Evolutionary conservation across 2,888 invertebrate genomes (phyloP).

Genomic region (Tholera decimalis): DNA sequence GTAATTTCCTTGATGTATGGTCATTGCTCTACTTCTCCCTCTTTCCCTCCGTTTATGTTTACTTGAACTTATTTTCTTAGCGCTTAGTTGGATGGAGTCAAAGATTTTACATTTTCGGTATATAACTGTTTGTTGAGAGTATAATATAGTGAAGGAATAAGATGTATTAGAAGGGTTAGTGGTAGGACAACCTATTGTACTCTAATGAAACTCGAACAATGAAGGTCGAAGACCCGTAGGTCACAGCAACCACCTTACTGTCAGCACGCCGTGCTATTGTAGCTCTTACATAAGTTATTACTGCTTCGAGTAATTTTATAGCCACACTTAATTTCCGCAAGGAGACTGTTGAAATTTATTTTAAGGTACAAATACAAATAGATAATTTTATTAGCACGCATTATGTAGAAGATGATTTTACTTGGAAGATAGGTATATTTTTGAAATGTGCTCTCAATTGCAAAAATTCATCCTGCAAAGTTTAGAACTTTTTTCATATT

Average conservation of each 20-base stretch:
- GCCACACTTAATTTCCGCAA: constrained; percentile 37
- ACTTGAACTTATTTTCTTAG: constrained; percentile 6
- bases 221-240: constrained; percentile 88
- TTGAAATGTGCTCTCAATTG: neutral
- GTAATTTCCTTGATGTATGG: constrained; percentile 46
- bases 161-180: constrained; percentile 63
- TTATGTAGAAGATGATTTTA: neutral
- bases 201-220: constrained; percentile 87
- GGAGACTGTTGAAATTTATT: constrained; percentile 8
- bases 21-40: constrained; percentile 47
- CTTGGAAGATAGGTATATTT: neutral
- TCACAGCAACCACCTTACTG: constrained; percentile 80
- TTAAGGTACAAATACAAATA: neutral
- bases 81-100: neutral
- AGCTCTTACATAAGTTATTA: constrained; percentile 65
- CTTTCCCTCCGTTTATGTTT: constrained; percentile 14
- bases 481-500: neutral
- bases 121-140: neutral
- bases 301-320: constrained; percentile 49
- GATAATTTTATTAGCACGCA: neutral
- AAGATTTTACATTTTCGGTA: neutral
- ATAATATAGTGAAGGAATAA: constrained; percentile 8
- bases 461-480: no score
- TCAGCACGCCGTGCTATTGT: constrained; percentile 67
- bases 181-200: constrained; percentile 80